Conservation (phyloP, 1,140 invertebrate genomes). For the Heliconius nattereri region DNA sequence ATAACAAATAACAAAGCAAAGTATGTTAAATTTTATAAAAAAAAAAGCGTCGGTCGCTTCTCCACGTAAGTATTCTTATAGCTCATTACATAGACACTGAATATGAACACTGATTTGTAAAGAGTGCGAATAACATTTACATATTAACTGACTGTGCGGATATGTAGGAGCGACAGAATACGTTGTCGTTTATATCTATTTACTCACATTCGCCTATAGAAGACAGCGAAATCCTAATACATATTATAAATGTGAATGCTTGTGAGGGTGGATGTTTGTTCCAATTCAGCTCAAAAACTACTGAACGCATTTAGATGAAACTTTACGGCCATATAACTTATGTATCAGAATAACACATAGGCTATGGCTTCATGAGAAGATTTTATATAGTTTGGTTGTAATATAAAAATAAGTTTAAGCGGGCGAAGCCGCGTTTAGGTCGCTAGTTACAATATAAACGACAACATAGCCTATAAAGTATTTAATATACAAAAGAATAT, state of each 20-base stretch:
- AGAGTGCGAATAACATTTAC: conserved; percentile 25
- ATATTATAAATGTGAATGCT: too few species aligned
- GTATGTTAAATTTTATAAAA: conserved; percentile 45
- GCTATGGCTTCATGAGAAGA: too few species aligned
- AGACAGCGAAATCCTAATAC: too few species aligned
- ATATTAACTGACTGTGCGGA: conserved; percentile 23
- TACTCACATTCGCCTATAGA: too few species aligned
- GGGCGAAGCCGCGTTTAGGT: too few species aligned
- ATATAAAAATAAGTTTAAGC: too few species aligned
- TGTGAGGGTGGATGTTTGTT: too few species aligned
- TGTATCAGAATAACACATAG: too few species aligned
- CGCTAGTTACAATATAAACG: neutral
- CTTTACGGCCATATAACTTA: too few species aligned
- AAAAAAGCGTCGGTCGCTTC: conserved; percentile 34
- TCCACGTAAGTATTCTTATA: conserved; percentile 7
- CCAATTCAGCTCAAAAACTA: too few species aligned
- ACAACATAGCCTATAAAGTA: neutral
- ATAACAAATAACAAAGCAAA: conserved; percentile 76
- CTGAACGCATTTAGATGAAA: too few species aligned
- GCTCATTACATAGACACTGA: conserved; percentile 15
- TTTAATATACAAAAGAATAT: neutral
- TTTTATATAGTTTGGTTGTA: too few species aligned
- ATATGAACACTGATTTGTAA: conserved; percentile 20
- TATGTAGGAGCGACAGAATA: neutral
- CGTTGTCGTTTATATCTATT: neutral